A percentile compares a stretch with the other conserved stretches of the same genome.
phyloP scores from a whole-genome alignment of 2,113 vertebrate species.

The Thomomys bottae region DNA sequence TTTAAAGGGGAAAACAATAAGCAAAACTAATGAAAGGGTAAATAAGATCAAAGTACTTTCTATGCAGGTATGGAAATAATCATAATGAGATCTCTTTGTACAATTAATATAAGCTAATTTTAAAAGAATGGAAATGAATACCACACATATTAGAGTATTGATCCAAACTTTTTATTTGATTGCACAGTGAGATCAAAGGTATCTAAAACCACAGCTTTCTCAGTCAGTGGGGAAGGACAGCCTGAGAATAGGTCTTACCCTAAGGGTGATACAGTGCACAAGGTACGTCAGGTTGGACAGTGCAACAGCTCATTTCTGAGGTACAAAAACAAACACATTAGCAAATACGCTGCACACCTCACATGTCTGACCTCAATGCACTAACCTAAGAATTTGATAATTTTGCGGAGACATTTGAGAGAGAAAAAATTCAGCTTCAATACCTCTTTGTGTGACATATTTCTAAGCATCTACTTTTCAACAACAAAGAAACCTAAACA shows the following conservation, averaged over 20 bases:
- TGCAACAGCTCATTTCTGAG: not conserved
- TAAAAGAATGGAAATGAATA: not conserved
- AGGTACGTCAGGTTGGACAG: not conserved
- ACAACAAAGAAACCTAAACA: constrained; percentile 24
- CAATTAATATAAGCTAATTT: too few species aligned
- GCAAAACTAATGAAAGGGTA: too few species aligned
- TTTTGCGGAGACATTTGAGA: constrained; percentile 44
- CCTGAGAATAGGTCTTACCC: not conserved
- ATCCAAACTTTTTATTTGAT: not conserved
- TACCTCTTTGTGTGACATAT: constrained; percentile 33
- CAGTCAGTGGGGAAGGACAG: not conserved
- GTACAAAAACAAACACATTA: not conserved
- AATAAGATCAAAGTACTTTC: too few species aligned
- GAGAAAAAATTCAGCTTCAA: not conserved
- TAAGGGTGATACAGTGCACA: not conserved
- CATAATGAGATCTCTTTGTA: too few species aligned
- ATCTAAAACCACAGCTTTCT: not conserved
- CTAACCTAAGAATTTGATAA: not conserved
- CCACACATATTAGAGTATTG: not conserved
- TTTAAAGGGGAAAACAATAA: too few species aligned
- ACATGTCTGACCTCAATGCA: constrained; percentile 27
- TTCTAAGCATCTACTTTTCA: constrained; percentile 41
- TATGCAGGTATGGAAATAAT: too few species aligned
- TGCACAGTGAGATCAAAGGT: not conserved
- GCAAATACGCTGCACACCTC: not conserved